Conservation (phyloP, 2,797 vertebrate species). For the Gallinago stenura region DNA sequence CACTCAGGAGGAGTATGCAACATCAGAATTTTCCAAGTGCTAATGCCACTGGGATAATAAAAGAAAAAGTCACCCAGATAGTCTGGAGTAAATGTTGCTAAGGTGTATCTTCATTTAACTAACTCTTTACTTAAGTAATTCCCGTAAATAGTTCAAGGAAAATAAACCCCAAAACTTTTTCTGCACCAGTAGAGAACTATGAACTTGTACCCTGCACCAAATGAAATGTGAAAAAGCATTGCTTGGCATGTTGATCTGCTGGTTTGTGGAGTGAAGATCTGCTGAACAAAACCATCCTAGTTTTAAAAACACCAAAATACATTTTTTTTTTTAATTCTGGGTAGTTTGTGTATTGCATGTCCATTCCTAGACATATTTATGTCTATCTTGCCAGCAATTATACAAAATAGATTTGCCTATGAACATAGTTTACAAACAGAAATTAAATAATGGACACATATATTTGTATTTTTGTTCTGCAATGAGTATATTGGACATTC, state of each 20-base stretch:
- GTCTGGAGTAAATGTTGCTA: background rate
- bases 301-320: background rate
- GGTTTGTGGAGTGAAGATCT: background rate
- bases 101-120: constrained; percentile 29
- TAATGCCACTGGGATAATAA: background rate
- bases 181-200: background rate
- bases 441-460: background rate
- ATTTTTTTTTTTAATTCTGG: background rate
- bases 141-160: background rate
- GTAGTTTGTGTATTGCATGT: constrained; percentile 35
- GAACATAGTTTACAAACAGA: constrained; percentile 41
- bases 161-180: background rate
- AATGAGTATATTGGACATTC: background rate
- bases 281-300: constrained; percentile 15
- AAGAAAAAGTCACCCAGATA: constrained; percentile 26
- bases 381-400: constrained; percentile 64
- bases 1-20: background rate
- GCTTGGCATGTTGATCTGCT: background rate
- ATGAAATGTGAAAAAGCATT: background rate
- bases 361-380: constrained; percentile 61
- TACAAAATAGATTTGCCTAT: constrained; percentile 32
- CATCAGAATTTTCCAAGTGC: constrained; percentile 45
- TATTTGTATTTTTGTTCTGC: background rate
- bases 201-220: background rate
- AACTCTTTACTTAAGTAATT: background rate